phyloP scores from a whole-genome alignment of 2,113 vertebrate species.

The Hyaena hyaena region DNA sequence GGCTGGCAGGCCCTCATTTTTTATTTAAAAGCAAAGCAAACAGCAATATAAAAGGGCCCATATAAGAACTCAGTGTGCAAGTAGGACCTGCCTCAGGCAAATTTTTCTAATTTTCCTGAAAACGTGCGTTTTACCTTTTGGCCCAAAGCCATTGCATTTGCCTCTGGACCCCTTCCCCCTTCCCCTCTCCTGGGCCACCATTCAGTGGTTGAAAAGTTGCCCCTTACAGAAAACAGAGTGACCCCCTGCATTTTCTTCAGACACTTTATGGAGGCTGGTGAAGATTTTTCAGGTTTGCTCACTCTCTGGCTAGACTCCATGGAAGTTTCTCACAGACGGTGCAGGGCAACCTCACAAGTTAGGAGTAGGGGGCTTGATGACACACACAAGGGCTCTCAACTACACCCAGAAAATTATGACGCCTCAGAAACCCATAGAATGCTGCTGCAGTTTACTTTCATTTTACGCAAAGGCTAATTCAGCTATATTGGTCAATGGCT shows the following conservation, averaged over 20 bases:
- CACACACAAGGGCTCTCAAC: conserved; percentile 57
- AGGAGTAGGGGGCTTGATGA: conserved; percentile 60
- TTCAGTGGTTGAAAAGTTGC: conserved; percentile 74
- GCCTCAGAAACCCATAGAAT: conserved; percentile 67
- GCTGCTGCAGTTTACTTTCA: conserved; percentile 71
- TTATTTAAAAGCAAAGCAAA: conserved; percentile 81
- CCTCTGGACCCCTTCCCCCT: conserved; percentile 60
- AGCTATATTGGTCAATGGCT: conserved; percentile 67
- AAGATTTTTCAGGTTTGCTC: conserved; percentile 74
- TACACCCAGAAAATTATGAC: conserved; percentile 45
- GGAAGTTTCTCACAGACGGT: conserved; percentile 51
- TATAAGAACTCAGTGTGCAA: conserved; percentile 78
- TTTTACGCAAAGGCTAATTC: conserved; percentile 73
- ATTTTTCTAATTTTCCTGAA: conserved; percentile 82
- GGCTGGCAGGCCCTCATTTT: conserved; percentile 60
- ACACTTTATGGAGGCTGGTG: conserved; percentile 54
- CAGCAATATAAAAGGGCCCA: conserved; percentile 58
- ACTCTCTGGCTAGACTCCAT: conserved; percentile 36
- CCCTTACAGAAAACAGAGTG: conserved; percentile 75
- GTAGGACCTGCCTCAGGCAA: conserved; percentile 74
- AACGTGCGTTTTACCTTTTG: conserved; percentile 81
- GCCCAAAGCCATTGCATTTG: conserved; percentile 75
- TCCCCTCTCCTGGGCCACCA: conserved; percentile 11
- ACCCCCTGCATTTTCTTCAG: conserved; percentile 77
- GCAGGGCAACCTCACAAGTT: conserved; percentile 61